Evolutionary conservation across 2,113 vertebrate genomes (phyloP), one percentile per base, ranked within the genome.

Genomic region (Mungos mungo): DNA sequence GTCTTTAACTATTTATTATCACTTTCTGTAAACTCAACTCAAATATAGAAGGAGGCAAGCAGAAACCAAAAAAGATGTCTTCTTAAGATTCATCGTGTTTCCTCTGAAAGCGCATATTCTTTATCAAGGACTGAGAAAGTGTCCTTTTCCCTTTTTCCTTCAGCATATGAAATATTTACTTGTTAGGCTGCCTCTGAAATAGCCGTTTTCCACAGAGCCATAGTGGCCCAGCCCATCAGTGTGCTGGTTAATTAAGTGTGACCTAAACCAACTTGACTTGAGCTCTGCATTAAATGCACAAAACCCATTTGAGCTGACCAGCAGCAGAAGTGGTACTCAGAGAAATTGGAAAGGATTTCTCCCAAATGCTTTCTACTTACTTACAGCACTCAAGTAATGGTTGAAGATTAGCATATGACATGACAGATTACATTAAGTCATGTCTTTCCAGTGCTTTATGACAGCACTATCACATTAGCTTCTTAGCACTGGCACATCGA

Each of bases 391-490:
- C 98, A 99, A 99, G 99, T 99, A 99, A 99, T 99, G 99, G 99
- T 98, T 99, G 99, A 99, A 99, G 99, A 99, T 99, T 99, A 99
- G 99, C 99, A 99, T 99, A 99, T 99, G 99, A 99, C 99, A 99
- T 99, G 99, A 99, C 99, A 99, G 99, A 99, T 99, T 99, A 99
- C 99, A 99, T 99, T 99, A 99, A 99, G 99, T 99, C 99, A 99
- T 99, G 99, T 99, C 99, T 99, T 99, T 98, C 98, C 98, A 97
- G 98, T 99, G 99, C 99, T 99, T 99, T 99, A 99, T 99, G 99
- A 99, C 99, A 99, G 99, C 98, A 97, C 98, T 98, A 99, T 99
- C 98, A 99, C 99, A 99, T 99, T 99, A 99, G 99, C 99, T 99
- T 99, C 99, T 99, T 99, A 99, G 99, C 99, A 99, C 98, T 98